Evolutionary conservation across 2,888 invertebrate genomes (phyloP), one percentile per base, ranked within the genome.

Genomic region (Lordiphosa fenestrarum): DNA sequence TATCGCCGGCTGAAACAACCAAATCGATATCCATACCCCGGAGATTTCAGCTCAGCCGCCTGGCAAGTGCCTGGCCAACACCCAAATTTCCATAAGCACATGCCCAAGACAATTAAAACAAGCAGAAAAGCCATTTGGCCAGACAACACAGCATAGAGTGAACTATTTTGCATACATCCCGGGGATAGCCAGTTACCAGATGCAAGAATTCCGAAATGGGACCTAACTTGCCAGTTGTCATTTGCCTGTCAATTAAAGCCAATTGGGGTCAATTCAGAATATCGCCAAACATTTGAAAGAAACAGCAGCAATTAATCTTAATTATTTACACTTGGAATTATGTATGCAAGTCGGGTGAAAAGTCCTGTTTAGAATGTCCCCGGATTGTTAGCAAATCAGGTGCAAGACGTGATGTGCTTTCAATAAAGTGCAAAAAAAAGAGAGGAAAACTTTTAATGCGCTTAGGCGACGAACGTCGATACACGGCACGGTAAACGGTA

Each of bases 361-460:
- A 61, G 53, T 37, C 50, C 23, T 75, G 62, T 65, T 69, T 71
- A 71, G 66, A 76, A 71, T 73, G 69, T 78, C 60, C 69, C 57
- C 66, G 77, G 73, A 80, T 73, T 85, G 75, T 72, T 77, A 73
- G 70, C 83, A 86, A 86, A 86, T 78, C 84, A 86, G 87, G 83
- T 86, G 77, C 76, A 86, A 73, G 72, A 87, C 87, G 86, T 87
- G 87, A 82, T 78, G 73, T 84, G 80, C 80, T 82, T 81, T 69
- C 72, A 72, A 74, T 74, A 77, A 80, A 80, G 69, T 77, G 80
- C 71, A 30, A 52, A 49, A 19, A 13, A 42, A 44, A 47, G 15
- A 39, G 40, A 30, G 33, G 36, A 57, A 78, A 80, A 82, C 61
- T 81, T 81, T 82, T 81, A 82, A 81, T 80, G 64, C 77, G 77